Conservation (phyloP, 2,888 invertebrate genomes). For the Listrodromus nycthemerus region DNA sequence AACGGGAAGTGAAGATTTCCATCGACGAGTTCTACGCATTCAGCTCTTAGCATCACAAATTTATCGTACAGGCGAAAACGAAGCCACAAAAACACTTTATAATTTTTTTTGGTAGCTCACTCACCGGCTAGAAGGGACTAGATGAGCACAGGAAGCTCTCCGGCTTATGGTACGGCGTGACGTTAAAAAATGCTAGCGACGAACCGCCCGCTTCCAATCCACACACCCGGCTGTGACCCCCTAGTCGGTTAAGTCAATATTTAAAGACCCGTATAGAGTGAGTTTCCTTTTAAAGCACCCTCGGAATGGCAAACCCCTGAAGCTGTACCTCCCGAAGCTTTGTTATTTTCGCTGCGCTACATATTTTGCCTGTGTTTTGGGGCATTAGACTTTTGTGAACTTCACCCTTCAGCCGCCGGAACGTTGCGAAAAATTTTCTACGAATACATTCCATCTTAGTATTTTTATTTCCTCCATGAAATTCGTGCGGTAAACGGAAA, state of each 20-base stretch:
- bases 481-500: neutral
- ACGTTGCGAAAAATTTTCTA: neutral
- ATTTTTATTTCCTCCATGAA: neutral
- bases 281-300: conserved; percentile 38
- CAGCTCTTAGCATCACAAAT: too few species aligned
- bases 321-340: conserved; percentile 6
- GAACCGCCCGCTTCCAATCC: neutral
- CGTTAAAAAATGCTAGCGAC: neutral
- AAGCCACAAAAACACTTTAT: too few species aligned
- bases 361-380: neutral
- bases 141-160: too few species aligned
- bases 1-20: too few species aligned
- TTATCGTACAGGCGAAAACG: too few species aligned
- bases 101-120: neutral
- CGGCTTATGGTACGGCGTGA: neutral
- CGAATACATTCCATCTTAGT: neutral
- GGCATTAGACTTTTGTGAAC: neutral
- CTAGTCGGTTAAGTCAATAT: conserved; percentile 36
- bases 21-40: too few species aligned
- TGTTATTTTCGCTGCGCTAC: conserved; percentile 6
- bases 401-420: neutral
- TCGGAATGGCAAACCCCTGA: neutral
- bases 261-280: conserved; percentile 29
- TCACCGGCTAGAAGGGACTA: neutral
- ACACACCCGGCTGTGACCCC: neutral